These are phyloP conservation scores for Alviniconcha strummeri DNA, from an alignment of 2,888 invertebrate genomes.

Conservation along the genomic window DNA sequence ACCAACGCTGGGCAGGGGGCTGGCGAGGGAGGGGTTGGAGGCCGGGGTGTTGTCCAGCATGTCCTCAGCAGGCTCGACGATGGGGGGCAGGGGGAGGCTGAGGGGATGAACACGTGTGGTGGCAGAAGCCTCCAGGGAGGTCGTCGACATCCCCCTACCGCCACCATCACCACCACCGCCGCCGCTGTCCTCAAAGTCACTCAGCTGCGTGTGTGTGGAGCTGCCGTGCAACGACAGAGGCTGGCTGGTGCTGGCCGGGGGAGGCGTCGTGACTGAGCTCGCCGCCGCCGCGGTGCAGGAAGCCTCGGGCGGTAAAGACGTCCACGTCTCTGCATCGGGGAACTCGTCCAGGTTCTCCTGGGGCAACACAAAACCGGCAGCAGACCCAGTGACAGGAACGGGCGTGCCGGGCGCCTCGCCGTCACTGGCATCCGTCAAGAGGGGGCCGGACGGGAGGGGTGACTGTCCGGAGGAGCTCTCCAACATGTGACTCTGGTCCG, in stretches of 20 bases:
- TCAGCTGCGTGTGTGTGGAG: neutral
- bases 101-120: slow-evolving; percentile 28
- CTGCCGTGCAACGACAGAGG: no score
- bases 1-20: neutral
- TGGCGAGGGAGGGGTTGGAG: neutral
- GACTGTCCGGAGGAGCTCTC: no score
- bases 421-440: neutral
- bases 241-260: neutral
- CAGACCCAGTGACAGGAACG: neutral
- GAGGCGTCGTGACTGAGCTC: neutral
- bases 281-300: neutral
- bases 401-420: neutral
- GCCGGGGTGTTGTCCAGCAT: slow-evolving; percentile 28
- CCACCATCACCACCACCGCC: neutral
- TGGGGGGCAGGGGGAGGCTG: slow-evolving; percentile 40
- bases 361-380: neutral
- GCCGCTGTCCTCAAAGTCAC: no score
- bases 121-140: neutral
- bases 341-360: slow-evolving; percentile 9
- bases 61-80: slow-evolving; percentile 28
- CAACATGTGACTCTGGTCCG: no score
- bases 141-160: neutral
- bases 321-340: neutral
- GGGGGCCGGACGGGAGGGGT: no score
- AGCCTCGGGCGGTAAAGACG: slow-evolving; percentile 8